phyloP scores from a whole-genome alignment of 1,140 invertebrate genomes.

The Zaprionus inermis region DNA sequence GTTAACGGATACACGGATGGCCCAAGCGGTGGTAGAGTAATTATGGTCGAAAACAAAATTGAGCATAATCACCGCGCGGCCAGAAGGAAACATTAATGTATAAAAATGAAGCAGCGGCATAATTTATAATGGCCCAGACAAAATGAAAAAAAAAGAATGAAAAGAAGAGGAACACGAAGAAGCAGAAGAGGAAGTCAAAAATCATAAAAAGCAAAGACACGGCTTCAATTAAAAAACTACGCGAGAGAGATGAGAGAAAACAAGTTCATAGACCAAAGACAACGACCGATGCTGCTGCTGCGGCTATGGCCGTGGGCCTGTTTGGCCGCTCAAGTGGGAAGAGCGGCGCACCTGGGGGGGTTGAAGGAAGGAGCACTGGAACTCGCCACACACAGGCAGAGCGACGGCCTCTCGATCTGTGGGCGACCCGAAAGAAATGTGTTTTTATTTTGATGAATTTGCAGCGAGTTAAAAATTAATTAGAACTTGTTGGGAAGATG shows the following conservation, averaged over 20 bases:
- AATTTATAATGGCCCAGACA: slow-evolving; percentile 61
- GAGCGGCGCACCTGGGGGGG: not conserved
- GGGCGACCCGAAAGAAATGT: slow-evolving; percentile 62
- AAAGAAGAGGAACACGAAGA: slow-evolving; percentile 22
- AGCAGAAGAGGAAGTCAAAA: slow-evolving; percentile 38
- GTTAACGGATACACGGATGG: slow-evolving; percentile 47
- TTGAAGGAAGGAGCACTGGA: not conserved
- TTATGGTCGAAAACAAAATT: slow-evolving; percentile 82
- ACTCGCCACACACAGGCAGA: slow-evolving; percentile 27
- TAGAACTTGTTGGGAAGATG: slow-evolving; percentile 48
- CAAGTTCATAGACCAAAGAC: slow-evolving; percentile 80
- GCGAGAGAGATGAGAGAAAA: slow-evolving; percentile 54
- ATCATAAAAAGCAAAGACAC: slow-evolving; percentile 68
- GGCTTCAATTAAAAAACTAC: slow-evolving; percentile 77
- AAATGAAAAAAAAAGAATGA: slow-evolving; percentile 33
- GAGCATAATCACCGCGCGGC: slow-evolving; percentile 72
- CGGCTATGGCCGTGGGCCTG: slow-evolving; percentile 7
- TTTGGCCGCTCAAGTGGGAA: slow-evolving; percentile 10
- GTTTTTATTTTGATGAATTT: slow-evolving; percentile 68
- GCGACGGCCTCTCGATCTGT: slow-evolving; percentile 44
- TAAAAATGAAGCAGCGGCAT: slow-evolving; percentile 74
- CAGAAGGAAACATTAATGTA: slow-evolving; percentile 62
- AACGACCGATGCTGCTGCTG: slow-evolving; percentile 58
- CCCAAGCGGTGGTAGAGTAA: slow-evolving; percentile 48
- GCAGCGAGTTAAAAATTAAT: slow-evolving; percentile 74